These are phyloP conservation scores for Sinosuthora webbiana DNA, from an alignment of 2,113 vertebrate species.

Conservation along the genomic window DNA sequence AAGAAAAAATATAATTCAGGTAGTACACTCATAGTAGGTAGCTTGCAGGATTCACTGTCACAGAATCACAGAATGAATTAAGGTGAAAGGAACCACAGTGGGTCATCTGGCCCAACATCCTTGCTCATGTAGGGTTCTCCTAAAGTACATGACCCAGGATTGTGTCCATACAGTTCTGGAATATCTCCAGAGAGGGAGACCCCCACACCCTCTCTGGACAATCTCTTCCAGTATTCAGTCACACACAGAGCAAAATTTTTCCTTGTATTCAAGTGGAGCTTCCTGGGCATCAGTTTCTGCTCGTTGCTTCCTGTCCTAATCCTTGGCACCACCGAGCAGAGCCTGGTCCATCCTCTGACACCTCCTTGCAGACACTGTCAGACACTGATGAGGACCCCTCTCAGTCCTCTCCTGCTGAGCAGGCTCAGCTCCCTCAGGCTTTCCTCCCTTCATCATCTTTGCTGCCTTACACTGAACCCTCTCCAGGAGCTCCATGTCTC, in stretches of 20 bases:
- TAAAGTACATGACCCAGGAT: neutral
- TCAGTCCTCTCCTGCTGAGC: neutral
- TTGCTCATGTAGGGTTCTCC: neutral
- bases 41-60: neutral
- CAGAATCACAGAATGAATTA: neutral
- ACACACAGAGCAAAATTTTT: neutral
- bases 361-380: neutral
- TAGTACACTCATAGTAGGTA: neutral
- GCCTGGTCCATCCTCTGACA: neutral
- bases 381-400: neutral
- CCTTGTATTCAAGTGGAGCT: neutral
- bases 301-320: fast-evolving
- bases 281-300: neutral
- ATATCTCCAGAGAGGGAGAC: neutral
- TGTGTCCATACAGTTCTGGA: neutral
- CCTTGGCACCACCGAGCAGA: neutral
- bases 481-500: neutral
- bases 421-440: neutral
- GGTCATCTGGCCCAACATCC: no score
- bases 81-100: neutral
- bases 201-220: neutral
- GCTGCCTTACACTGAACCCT: neutral
- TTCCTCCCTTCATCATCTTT: neutral
- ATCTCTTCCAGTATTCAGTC: neutral
- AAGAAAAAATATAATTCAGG: neutral